These are phyloP conservation scores for Anas platyrhynchos DNA, from an alignment of 2,113 vertebrate genomes.

Conservation along the genomic window DNA sequence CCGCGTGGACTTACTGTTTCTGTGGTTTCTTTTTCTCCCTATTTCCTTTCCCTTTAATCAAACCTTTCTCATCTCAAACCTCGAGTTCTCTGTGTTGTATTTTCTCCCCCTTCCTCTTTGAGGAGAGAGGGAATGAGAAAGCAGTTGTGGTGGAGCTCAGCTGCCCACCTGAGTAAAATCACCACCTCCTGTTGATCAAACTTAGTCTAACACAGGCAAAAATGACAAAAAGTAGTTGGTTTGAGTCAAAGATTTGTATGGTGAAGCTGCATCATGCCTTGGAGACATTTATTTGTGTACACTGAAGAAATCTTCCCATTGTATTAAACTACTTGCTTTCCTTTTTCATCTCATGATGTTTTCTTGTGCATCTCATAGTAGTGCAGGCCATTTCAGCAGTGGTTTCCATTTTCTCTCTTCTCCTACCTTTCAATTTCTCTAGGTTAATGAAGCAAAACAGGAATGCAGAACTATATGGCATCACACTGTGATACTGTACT, in stretches of 20 bases:
- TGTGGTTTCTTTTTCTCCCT: too few species aligned
- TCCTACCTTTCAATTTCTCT: neutral
- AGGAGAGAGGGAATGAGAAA: too few species aligned
- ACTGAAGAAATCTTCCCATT: neutral
- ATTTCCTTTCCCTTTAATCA: too few species aligned
- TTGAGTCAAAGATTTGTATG: neutral
- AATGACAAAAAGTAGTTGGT: neutral
- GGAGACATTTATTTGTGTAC: neutral
- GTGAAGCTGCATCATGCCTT: neutral
- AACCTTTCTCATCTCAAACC: too few species aligned
- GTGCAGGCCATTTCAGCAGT: neutral
- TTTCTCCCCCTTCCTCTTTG: too few species aligned
- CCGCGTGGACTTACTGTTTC: too few species aligned
- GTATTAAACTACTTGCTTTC: constrained; percentile 19
- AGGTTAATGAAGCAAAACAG: neutral
- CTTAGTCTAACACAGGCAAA: neutral
- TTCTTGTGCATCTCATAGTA: constrained; percentile 48
- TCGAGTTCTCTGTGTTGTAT: too few species aligned
- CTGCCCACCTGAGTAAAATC: too few species aligned
- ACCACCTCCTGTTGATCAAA: neutral
- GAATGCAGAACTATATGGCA: constrained; percentile 37
- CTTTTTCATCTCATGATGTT: constrained; percentile 39
- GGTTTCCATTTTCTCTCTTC: neutral
- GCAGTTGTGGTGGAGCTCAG: too few species aligned
- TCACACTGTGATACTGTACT: neutral